Evolutionary conservation across 2,888 invertebrate genomes (phyloP), one percentile per base, ranked within the genome.

Genomic region (Linnaemya tessellans): DNA sequence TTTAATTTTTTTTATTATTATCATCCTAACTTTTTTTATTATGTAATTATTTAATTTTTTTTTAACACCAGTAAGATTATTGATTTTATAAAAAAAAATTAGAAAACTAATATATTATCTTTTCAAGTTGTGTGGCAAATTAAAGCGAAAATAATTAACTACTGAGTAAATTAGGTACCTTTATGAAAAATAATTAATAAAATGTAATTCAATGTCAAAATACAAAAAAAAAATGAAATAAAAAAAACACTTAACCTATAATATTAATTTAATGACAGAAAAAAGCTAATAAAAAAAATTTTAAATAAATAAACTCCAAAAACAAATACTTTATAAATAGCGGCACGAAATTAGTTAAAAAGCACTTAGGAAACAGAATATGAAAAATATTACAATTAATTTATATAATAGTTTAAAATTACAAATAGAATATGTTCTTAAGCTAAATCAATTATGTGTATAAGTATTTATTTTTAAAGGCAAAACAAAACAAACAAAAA

Each of bases 121-220:
- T 20, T 46, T n/a, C 0, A 15, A 71, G 51, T 18, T 78, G 49
- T 49, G 49, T 41, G 18, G 13, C 62, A 56, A 46, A 46, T 35
- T 41, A 62, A n/a, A 11, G 67, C 30, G 46, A 58, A 68, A 58
- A 22, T 68, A 77, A 83, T 74, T 71, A 90, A 91, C 91, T 92
- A 90, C 89, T 91, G 91, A 91, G 92, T 91, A 91, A 91, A 91
- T 92, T 92, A 91, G 92, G 92, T 91, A 92, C 91, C 91, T 92
- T 90, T 89, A 79, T 68, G 30, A 84, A 81, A 30, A 20, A 68
- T 41, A 75, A 22, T 15, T 70, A 82, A 75, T 38, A 18, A 74
- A 56, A 43, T 64, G 74, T 82, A 77, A 82, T 62, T 80, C 64
- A 73, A 64, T 78, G 81, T 68, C 80, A 84, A 82, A 85, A 68